Evolutionary conservation across 2,888 invertebrate species (phyloP).

Genomic region (Pristionchus arcanus): DNA sequence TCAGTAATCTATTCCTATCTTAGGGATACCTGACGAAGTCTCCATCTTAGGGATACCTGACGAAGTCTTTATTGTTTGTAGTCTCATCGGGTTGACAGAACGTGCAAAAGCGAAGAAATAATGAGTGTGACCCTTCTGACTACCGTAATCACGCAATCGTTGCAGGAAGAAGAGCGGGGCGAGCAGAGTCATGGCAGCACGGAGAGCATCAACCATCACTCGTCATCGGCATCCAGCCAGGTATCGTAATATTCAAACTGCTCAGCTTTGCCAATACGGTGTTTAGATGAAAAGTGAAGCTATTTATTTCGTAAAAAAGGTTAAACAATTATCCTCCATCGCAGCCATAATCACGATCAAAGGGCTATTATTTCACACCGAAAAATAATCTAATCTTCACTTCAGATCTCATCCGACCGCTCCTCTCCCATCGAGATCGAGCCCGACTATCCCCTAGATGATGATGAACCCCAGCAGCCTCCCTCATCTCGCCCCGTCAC

Average conservation of each 20-base stretch:
- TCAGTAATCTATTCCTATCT: neutral
- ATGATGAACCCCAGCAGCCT: neutral
- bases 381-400: neutral
- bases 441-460: constrained; percentile 54
- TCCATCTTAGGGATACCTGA: too few species aligned
- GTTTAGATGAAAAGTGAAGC: too few species aligned
- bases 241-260: too few species aligned
- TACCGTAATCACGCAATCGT: neutral
- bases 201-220: constrained; percentile 21
- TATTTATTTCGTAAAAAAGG: too few species aligned
- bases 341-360: neutral
- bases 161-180: constrained; percentile 5
- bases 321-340: too few species aligned
- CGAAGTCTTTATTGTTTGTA: neutral
- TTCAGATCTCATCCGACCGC: constrained; percentile 54
- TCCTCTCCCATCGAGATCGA: constrained; percentile 54
- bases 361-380: neutral
- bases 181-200: constrained; percentile 39
- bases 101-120: neutral
- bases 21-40: too few species aligned
- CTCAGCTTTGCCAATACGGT: too few species aligned
- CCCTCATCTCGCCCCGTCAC: neutral
- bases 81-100: neutral
- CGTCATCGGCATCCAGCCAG: constrained; percentile 45
- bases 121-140: neutral